Evolutionary conservation across 2,888 invertebrate genomes (phyloP).

Genomic region (Torymus texanus): DNA sequence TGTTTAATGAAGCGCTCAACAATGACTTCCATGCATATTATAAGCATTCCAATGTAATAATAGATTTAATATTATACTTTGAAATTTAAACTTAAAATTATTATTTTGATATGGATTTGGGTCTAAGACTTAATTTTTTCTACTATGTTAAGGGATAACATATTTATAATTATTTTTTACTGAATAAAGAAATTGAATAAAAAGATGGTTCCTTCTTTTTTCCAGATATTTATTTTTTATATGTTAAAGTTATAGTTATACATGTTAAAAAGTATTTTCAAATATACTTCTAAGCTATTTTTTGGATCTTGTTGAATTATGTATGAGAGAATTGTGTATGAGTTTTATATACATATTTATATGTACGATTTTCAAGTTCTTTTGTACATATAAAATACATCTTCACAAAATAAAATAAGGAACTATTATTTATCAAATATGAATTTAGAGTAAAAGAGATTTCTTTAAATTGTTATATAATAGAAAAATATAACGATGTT

Average conservation of each 20-base stretch:
- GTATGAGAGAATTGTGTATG: too few relatives aligned
- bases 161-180: slow-evolving; percentile 50
- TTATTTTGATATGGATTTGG: slow-evolving; percentile 42
- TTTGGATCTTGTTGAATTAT: too few relatives aligned
- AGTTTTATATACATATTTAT: too few relatives aligned
- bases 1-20: background rate
- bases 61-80: slow-evolving; percentile 2
- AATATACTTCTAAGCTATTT: too few relatives aligned
- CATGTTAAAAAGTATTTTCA: background rate
- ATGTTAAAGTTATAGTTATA: too few relatives aligned
- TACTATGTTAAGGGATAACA: slow-evolving; percentile 18
- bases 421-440: too few relatives aligned
- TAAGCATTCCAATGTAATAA: slow-evolving; percentile 18
- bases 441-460: too few relatives aligned
- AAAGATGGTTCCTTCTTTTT: slow-evolving; percentile 2
- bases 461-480: too few relatives aligned
- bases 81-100: slow-evolving; percentile 31
- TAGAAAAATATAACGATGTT: too few relatives aligned
- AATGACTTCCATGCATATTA: slow-evolving; percentile 20
- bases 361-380: too few relatives aligned
- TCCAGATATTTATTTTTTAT: background rate
- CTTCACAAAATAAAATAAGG: too few relatives aligned
- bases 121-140: slow-evolving; percentile 25
- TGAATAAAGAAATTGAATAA: slow-evolving; percentile 45
- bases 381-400: too few relatives aligned